Base-by-base conservation (phyloP, 2,888 invertebrate genomes). In the Nesidiocoris tenuis region DNA sequence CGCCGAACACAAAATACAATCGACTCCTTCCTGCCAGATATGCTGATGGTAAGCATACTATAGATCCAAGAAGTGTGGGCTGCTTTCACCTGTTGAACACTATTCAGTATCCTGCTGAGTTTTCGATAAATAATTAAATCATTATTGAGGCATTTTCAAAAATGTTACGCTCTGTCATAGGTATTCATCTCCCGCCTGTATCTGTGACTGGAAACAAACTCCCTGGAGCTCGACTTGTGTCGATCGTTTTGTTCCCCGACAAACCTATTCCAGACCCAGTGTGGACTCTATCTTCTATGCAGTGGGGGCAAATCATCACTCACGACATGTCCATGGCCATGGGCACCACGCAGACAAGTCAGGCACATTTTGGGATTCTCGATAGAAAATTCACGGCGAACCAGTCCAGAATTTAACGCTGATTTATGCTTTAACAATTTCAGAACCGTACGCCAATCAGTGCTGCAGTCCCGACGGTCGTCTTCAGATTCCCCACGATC, bases 291-390 rank as follows among this genome's bases (percentile, higher is more conserved):
- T 88, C 89, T 66, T 88, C 93, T 63, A 91, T 91, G 88, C 91
- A 92, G 80, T 92, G 90, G 87, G 92, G 92, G 0, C 92, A 93
- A 84, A 89, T 92, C 79, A 86, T 92, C 54, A 90, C 91, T 5
- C 92, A 93, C 83, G 93, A 93, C 81, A 91, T 92, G 90, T 90
- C 90, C 19, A 85, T 91, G 81, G 88, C 90, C 25, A 89, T 89
- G 70, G 90, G 90, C 68, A 87, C 88, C 67, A 88, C 91, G 1
- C 92, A 92, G 84, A 88, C 90, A 22, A 91, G 93, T 93, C 85
- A 87, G 91, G 88, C 1, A 9, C 5, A 21, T 72, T 39, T 16
- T 7, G 12, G 12, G 23, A 1, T 21, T 2, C 39, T 39, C 63
- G 17, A 25, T n/a, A n/a, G n/a, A n/a, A n/a, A 17, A 18, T 61